Evolutionary conservation across 2,888 invertebrate genomes (phyloP).

Genomic region (Nymphalis c-album): DNA sequence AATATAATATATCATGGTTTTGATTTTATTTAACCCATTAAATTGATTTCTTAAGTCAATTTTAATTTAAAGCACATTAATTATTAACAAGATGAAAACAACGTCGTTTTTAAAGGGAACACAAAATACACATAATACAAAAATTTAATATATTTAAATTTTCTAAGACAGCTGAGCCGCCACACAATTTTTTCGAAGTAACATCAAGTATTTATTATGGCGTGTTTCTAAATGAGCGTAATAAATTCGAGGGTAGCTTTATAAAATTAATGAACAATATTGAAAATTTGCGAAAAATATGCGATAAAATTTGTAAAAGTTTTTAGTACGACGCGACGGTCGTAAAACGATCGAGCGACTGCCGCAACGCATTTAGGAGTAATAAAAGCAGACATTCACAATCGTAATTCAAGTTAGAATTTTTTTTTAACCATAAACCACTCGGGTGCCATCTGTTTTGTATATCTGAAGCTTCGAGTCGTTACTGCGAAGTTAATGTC

Average conservation of each 20-base stretch:
- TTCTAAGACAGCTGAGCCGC: slow-evolving; percentile 36
- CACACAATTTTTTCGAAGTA: slow-evolving; percentile 14
- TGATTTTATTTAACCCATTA: too few relatives aligned
- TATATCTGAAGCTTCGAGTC: slow-evolving; percentile 32
- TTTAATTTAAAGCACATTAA: background rate
- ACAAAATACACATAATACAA: slow-evolving; percentile 19
- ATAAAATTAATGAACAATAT: slow-evolving; percentile 37
- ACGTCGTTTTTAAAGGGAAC: slow-evolving; percentile 2
- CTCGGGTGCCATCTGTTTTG: slow-evolving; percentile 46
- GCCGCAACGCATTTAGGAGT: slow-evolving; percentile 66
- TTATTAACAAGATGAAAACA: slow-evolving; percentile 16
- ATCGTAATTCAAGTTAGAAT: slow-evolving; percentile 64
- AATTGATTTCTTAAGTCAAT: background rate
- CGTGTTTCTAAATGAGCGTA: slow-evolving; percentile 28
- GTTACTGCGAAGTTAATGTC: slow-evolving; percentile 36
- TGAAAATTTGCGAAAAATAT: slow-evolving; percentile 41
- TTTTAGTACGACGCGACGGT: slow-evolving; percentile 54
- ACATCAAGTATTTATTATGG: slow-evolving; percentile 28
- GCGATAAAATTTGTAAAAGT: slow-evolving; percentile 43
- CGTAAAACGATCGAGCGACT: slow-evolving; percentile 70
- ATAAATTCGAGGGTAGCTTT: slow-evolving; percentile 30
- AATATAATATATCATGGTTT: too few relatives aligned
- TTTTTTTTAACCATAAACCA: slow-evolving; percentile 51
- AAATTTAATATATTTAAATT: slow-evolving; percentile 35
- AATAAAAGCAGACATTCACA: slow-evolving; percentile 65